Base-by-base conservation (phyloP, 2,113 vertebrate genomes). In the Riparia riparia region DNA sequence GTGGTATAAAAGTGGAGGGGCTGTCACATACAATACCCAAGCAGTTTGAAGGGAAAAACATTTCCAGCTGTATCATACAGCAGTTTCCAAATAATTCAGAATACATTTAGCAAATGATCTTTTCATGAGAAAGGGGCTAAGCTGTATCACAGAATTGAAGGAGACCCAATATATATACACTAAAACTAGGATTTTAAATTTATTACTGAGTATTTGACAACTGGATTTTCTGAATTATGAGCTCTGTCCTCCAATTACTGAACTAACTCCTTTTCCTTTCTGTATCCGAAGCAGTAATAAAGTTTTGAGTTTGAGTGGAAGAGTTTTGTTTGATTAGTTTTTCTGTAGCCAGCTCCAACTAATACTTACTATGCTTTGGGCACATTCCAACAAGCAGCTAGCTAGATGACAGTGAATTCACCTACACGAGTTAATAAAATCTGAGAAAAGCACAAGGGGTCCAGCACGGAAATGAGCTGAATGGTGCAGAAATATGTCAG, bases 21-120 rank as follows among this genome's bases (percentile, higher is more conserved):
- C 85, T 92, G 73, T 96, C 88, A 95, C 45, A 97, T 45, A 78
- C 37, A 91, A 63, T 54, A 69, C 44, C 73, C 41, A 34, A 90
- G 82, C 1, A 37, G 57, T 85, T 94, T 95, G 76, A 90, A 63
- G 92, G 84, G 92, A 83, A 96, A 91, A 97, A 73, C 47, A 28
- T 42, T 93, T 95, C 93, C 86, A 97, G 93, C 72, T 96, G 81
- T 70, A 94, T 90, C 73, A 61, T 49, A 53, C 39, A 81, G 57
- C 63, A 77, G 82, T 89, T 95, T 82, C 57, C 89, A 79, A 34
- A 49, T 28, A 82, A 64, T 32, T 64, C 0, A 0, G 61, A 74
- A 81, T 80, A 86, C 18, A 63, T 86, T 70, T 49, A 71, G 37
- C 14, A 69, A 79, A 58, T 79, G 22, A 79, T 56, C 61, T 53